Conservation (phyloP, 2,113 vertebrate species). For the Calonectris borealis region DNA sequence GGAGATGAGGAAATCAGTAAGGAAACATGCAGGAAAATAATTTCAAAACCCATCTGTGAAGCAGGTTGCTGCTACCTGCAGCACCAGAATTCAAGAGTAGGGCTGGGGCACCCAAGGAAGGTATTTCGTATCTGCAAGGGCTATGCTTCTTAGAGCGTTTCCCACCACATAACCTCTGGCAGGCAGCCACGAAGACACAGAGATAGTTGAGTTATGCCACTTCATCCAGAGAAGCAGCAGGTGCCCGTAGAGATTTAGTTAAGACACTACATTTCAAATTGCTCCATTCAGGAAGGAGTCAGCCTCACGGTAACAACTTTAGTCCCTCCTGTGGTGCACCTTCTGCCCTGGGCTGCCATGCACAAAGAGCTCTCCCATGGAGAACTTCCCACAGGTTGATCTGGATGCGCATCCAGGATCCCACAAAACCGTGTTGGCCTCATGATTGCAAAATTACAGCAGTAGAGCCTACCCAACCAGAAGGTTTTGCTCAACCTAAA, state of each 20-base stretch:
- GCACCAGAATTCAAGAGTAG: neutral
- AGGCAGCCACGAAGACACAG: neutral
- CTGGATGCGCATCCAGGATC: neutral
- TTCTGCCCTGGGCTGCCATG: slow-evolving; percentile 10
- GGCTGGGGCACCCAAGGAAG: neutral
- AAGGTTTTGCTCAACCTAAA: neutral
- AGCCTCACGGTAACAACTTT: neutral
- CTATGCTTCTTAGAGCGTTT: neutral
- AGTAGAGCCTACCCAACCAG: neutral
- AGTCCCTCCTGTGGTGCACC: slow-evolving; percentile 29
- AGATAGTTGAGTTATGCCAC: neutral
- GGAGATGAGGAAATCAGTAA: neutral
- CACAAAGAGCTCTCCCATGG: slow-evolving; percentile 1
- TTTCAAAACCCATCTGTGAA: neutral
- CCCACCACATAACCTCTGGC: neutral
- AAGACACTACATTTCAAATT: slow-evolving; percentile 31
- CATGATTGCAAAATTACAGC: neutral
- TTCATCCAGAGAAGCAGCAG: slow-evolving; percentile 46
- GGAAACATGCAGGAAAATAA: neutral
- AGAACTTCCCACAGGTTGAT: slow-evolving; percentile 36
- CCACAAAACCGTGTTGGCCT: neutral
- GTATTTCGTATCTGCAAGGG: neutral
- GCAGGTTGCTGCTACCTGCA: neutral
- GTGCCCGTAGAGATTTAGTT: neutral
- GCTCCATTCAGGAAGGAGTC: neutral